Evolutionary conservation across 2,888 invertebrate genomes (phyloP).

Genomic region (Labia minor): DNA sequence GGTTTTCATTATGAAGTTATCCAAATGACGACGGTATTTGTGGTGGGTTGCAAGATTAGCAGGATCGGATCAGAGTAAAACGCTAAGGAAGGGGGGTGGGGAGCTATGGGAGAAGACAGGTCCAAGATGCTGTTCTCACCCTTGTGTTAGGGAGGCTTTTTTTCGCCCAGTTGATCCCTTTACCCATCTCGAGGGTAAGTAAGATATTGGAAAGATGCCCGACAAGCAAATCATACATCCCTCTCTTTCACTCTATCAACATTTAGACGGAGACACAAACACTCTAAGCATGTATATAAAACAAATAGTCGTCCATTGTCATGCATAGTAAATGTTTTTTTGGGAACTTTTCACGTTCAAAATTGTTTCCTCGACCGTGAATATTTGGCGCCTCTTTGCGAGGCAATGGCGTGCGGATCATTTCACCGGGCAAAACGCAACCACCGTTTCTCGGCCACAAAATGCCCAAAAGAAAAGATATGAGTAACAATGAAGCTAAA

Average conservation of each 20-base stretch:
- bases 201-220: not conserved
- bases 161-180: not conserved
- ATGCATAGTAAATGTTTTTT: constrained; percentile 26
- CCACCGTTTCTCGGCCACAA: not conserved
- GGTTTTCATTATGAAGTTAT: not conserved
- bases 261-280: not conserved
- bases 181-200: not conserved
- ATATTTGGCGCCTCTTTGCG: constrained; percentile 25
- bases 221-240: not conserved
- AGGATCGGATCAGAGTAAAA: no score
- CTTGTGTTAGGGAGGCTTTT: not conserved
- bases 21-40: not conserved
- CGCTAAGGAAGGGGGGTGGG: not conserved
- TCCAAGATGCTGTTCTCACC: not conserved
- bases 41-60: not conserved
- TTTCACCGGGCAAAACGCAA: constrained; percentile 20
- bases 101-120: not conserved
- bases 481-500: not conserved
- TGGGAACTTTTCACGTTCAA: constrained; percentile 23
- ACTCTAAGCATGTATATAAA: not conserved
- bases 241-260: not conserved
- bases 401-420: constrained; percentile 25
- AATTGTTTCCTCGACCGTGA: constrained; percentile 24
- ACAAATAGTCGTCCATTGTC: constrained; percentile 23
- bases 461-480: not conserved